Evolutionary conservation across 2,113 vertebrate genomes (phyloP), one percentile per base, ranked within the genome.

Genomic region (Hyla sarda): DNA sequence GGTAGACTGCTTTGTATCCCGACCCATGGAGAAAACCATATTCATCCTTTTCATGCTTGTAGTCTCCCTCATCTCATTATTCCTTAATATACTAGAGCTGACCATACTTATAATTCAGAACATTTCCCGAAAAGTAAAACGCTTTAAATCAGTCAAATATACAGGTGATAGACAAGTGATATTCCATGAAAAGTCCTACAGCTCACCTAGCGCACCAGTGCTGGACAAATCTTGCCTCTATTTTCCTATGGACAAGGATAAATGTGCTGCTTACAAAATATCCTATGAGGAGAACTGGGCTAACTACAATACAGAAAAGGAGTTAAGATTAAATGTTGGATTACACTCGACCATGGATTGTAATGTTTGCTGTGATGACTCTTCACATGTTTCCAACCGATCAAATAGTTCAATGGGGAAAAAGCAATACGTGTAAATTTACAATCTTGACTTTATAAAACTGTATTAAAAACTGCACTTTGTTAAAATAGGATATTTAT

Each of bases 1-100:
- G 0, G 97, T 99, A 88, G 97, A 99, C 89, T 41, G 98, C 89
- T 99, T 95, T 19, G 96, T 99, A 88, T 99, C 98, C 0, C 95
- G 98, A 10, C 98, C 98, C 86, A 99, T 97, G 0, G 98, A 99
- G 91, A 99, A 99, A 92, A 98, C 96, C 3, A 96, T 99, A 90
- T 99, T 99, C 89, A 98, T 97, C 89, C 92, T 99, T 89, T 99
- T 99, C 93, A 97, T 96, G 91, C 94, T 97, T 91, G 95, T 92
- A 82, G 95, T 98, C 2, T 96, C 97, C 0, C 82, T 90, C 10
- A 67, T 99, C 84, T 99, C 98, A 23, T 90, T 97, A 79, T 80
- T 95, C 50, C 96, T 99, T 84, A 99, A 98, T 90, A 73, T 99
- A 17, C 23, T 96, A 3, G 98, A 99, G 92, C 93, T 99, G 19